Conservation (phyloP, 2,797 vertebrate species). For the Pseudochirops cupreus region DNA sequence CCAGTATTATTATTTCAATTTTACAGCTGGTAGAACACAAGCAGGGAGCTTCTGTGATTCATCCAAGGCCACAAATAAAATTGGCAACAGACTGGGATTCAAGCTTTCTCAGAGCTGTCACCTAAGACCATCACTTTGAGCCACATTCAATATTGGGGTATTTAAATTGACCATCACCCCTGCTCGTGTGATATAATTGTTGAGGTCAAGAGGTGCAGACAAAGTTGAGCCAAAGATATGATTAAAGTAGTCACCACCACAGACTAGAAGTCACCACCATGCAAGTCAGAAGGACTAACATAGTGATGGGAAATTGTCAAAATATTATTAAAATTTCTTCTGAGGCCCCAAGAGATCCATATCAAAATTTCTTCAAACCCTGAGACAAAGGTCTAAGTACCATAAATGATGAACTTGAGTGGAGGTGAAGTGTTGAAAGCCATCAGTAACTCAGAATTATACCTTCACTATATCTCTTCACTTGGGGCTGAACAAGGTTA, state of each 20-base stretch:
- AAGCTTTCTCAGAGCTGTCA: constrained; percentile 47
- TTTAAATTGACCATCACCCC: constrained; percentile 17
- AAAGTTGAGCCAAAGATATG: background rate
- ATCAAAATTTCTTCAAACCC: background rate
- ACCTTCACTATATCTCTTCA: background rate
- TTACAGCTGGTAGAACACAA: constrained; percentile 76
- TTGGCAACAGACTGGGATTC: constrained; percentile 50
- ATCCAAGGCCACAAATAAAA: constrained; percentile 58
- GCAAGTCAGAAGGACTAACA: background rate
- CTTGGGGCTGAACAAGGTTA: background rate
- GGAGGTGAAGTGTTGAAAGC: background rate
- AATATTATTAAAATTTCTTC: background rate
- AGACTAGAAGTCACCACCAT: background rate
- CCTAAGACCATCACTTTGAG: constrained; percentile 36
- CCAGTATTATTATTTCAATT: constrained; percentile 76
- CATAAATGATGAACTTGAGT: background rate
- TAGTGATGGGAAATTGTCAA: background rate
- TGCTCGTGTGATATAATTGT: background rate
- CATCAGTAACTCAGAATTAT: background rate
- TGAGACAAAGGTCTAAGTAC: background rate
- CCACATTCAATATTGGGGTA: constrained; percentile 1
- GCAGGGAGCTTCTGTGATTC: constrained; percentile 64
- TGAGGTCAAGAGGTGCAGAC: background rate
- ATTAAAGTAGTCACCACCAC: background rate
- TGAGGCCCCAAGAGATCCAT: background rate